A percentile compares a stretch with the other conserved stretches of the same genome.
Evolutionary conservation across 2,113 vertebrate genomes (phyloP).

Genomic region (Odocoileus hemionus): DNA sequence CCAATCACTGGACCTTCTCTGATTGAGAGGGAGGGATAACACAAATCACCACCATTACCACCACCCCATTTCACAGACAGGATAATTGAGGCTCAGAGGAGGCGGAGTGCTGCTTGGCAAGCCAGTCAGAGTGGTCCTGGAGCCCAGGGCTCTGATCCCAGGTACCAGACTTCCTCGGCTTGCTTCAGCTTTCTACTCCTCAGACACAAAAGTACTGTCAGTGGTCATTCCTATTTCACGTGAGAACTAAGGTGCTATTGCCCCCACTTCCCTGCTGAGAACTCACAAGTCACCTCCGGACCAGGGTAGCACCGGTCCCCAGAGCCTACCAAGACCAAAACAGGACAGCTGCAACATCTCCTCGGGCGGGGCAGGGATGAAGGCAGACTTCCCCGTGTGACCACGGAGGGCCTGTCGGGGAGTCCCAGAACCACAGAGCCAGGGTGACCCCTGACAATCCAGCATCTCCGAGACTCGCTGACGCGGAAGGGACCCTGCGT

Average conservation of each 20-base stretch:
- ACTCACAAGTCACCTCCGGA: neutral
- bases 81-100: neutral
- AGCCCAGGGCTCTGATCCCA: neutral
- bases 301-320: neutral
- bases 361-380: neutral
- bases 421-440: neutral
- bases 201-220: neutral
- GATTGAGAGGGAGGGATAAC: neutral
- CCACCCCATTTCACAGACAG: neutral
- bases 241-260: neutral
- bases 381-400: neutral
- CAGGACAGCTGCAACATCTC: neutral
- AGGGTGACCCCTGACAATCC: too few species aligned
- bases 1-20: too few species aligned
- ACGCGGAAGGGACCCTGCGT: neutral
- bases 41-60: fast-evolving
- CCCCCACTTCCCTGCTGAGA: neutral
- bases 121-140: neutral
- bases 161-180: neutral
- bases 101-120: neutral
- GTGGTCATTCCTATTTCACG: fast-evolving
- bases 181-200: neutral
- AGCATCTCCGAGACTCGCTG: neutral
- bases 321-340: neutral
- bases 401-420: fast-evolving